These are phyloP conservation scores for Bombylius major DNA, from an alignment of 2,888 invertebrate species.

Conservation along the genomic window DNA sequence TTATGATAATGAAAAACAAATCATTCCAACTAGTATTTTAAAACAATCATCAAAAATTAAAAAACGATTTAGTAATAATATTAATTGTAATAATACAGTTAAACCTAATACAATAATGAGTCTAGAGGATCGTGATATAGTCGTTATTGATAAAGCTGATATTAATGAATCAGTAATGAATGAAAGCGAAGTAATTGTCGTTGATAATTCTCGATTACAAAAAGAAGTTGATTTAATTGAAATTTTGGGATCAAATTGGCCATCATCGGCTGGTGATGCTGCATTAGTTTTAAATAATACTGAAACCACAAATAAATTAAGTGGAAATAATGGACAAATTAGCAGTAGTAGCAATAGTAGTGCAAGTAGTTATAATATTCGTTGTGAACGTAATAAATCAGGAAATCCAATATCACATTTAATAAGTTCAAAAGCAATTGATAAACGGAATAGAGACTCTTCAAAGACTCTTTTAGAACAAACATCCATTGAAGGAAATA, in stretches of 20 bases:
- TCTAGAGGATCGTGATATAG: constrained; percentile 26
- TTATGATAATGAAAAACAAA: constrained; percentile 2
- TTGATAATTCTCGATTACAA: constrained; percentile 23
- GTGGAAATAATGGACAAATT: constrained; percentile 11
- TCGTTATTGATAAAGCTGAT: constrained; percentile 28
- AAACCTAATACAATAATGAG: constrained; percentile 22
- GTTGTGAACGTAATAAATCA: constrained; percentile 43
- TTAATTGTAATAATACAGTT: constrained; percentile 4
- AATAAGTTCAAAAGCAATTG: constrained; percentile 20
- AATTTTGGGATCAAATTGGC: constrained; percentile 31
- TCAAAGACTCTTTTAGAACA: background rate
- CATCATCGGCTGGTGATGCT: constrained; percentile 28
- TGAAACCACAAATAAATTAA: constrained; percentile 12
- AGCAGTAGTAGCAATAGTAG: constrained; percentile 18
- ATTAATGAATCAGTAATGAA: constrained; percentile 27
- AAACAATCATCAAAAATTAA: constrained; percentile 16
- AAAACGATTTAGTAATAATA: constrained; percentile 1
- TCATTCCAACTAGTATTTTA: constrained; percentile 18
- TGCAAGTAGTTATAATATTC: constrained; percentile 17
- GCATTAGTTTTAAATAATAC: constrained; percentile 27
- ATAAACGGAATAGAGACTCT: constrained; percentile 12
- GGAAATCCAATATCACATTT: constrained; percentile 46
- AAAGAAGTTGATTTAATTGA: constrained; percentile 29
- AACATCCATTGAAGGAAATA: background rate
- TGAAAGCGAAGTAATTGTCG: constrained; percentile 25